Evolutionary conservation across 35 echinoderm and acorn worm genomes (phyloP).

Genomic region (Anneissia japonica): DNA sequence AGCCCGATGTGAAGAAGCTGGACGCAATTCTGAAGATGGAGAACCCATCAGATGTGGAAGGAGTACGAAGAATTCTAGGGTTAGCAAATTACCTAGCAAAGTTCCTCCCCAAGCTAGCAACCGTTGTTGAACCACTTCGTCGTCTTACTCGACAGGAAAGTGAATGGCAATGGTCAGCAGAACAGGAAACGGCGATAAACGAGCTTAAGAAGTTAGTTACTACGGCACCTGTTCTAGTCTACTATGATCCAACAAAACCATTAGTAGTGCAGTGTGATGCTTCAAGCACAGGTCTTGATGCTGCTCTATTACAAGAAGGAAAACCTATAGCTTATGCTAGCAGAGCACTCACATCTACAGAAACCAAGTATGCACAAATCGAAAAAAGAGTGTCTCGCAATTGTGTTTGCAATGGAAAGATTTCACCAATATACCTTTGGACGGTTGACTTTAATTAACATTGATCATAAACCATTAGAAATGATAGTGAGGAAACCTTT

Average conservation of each 20-base stretch:
- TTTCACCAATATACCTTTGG: conserved; percentile 35
- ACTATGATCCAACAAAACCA: conserved; percentile 35
- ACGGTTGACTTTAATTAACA: too few relatives aligned
- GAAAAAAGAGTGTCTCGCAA: conserved; percentile 31
- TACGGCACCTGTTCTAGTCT: conserved; percentile 38
- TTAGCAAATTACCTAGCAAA: conserved; percentile 63
- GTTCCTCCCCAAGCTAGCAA: conserved; percentile 25
- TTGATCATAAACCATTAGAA: background rate
- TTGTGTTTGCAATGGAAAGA: conserved; percentile 34
- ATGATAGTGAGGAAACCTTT: background rate
- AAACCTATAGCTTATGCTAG: conserved; percentile 46
- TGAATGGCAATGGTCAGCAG: conserved; percentile 42
- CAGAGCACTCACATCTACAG: conserved; percentile 11
- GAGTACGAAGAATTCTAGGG: conserved; percentile 52
- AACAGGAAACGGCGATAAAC: conserved; percentile 29
- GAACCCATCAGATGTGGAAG: conserved; percentile 32
- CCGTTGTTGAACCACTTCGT: conserved; percentile 37
- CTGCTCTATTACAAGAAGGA: conserved; percentile 25
- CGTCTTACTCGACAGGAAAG: conserved; percentile 33
- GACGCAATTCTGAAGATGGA: conserved; percentile 36
- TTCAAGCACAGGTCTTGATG: conserved; percentile 18
- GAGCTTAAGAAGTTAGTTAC: conserved; percentile 41
- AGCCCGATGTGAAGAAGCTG: conserved; percentile 53
- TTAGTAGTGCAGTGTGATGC: conserved; percentile 39
- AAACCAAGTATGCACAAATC: conserved; percentile 14